Conservation (phyloP, 2,113 vertebrate genomes). For the Chionis minor region DNA sequence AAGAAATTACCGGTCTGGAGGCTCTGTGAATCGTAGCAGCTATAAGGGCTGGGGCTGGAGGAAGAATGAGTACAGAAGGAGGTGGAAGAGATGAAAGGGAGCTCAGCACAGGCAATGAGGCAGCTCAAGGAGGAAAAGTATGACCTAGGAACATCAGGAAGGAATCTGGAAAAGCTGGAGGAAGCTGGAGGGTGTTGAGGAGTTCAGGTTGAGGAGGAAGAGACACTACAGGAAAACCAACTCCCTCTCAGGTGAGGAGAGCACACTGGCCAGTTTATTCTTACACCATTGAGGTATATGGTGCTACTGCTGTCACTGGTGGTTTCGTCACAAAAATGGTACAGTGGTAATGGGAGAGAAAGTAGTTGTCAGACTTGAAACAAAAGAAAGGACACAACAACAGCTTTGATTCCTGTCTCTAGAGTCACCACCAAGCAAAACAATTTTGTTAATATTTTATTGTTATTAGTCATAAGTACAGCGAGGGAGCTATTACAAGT, state of each 20-base stretch:
- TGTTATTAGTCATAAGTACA: slow-evolving; percentile 39
- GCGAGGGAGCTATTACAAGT: slow-evolving; percentile 20
- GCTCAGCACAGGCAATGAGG: background rate
- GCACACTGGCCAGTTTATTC: background rate
- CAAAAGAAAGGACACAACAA: background rate
- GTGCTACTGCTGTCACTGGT: background rate
- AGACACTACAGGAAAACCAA: background rate
- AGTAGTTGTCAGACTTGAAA: background rate
- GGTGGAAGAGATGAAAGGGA: background rate
- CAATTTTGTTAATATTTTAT: slow-evolving; percentile 55
- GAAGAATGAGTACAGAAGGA: background rate
- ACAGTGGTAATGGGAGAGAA: background rate
- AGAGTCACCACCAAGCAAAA: background rate
- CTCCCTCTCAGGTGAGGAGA: background rate
- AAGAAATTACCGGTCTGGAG: background rate
- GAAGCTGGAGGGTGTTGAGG: background rate
- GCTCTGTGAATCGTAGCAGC: background rate
- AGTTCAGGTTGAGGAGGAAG: background rate
- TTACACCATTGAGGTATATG: background rate
- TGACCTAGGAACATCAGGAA: background rate
- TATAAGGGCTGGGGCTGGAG: background rate
- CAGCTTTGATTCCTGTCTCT: background rate
- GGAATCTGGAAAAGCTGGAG: background rate
- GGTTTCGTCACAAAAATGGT: background rate
- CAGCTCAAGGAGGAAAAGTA: background rate